These are phyloP conservation scores for Elymnias hypermnestra DNA, from an alignment of 1,140 invertebrate species.

Conservation along the genomic window DNA sequence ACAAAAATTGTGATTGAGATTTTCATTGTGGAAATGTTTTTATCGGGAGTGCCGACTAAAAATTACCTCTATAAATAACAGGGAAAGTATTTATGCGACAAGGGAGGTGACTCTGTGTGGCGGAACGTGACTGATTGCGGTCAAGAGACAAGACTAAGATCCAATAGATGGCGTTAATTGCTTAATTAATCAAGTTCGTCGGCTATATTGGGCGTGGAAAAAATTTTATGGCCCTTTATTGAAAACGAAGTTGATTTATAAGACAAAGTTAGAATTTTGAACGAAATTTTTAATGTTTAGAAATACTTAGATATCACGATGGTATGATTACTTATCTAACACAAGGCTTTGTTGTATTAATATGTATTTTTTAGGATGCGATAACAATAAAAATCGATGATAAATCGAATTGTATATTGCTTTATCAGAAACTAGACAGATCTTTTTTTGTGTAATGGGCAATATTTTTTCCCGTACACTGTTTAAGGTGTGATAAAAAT, in stretches of 20 bases:
- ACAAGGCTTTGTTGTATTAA: no score
- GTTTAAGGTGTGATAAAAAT: no score
- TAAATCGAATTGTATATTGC: no score
- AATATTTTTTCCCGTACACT: no score
- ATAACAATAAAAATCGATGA: no score
- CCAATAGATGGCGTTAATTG: slow-evolving; percentile 63
- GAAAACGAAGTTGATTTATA: not conserved
- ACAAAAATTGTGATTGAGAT: no score
- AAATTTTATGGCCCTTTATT: slow-evolving; percentile 3
- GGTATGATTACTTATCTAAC: no score
- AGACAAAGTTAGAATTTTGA: not conserved
- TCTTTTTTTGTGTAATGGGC: no score
- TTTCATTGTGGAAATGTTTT: slow-evolving; percentile 24
- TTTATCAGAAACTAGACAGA: no score
- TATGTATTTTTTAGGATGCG: no score
- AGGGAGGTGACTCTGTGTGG: slow-evolving; percentile 36
- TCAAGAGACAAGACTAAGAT: slow-evolving; percentile 41
- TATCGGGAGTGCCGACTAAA: slow-evolving; percentile 36
- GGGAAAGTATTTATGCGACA: slow-evolving; percentile 38
- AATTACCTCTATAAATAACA: slow-evolving; percentile 67
- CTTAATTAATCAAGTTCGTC: slow-evolving; percentile 51
- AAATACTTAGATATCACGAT: no score
- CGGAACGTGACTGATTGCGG: slow-evolving; percentile 49
- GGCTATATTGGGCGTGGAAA: slow-evolving; percentile 5
- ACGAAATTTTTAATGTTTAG: not conserved